A percentile compares a stretch with the other conserved stretches of the same genome.
These are phyloP conservation scores for Phodopus roborovskii DNA, from an alignment of 2,113 vertebrate species.

Conservation along the genomic window DNA sequence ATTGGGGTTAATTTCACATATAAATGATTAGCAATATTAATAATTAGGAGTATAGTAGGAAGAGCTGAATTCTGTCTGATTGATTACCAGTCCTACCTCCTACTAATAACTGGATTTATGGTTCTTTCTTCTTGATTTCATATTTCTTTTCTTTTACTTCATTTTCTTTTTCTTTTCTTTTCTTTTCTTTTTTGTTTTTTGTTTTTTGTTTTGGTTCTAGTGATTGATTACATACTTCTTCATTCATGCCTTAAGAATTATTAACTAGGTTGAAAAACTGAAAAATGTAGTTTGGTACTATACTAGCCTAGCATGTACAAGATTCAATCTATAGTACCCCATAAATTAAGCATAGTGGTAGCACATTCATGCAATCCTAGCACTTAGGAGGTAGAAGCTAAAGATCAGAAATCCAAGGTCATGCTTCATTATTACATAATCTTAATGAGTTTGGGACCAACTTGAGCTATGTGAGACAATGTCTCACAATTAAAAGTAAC, in stretches of 20 bases:
- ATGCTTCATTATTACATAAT: background rate
- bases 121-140: conserved; percentile 10
- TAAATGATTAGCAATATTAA: background rate
- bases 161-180: background rate
- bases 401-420: background rate
- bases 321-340: background rate
- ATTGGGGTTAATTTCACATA: background rate
- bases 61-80: background rate
- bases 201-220: too few species aligned
- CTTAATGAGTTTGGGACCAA: background rate
- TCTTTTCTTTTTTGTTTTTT: background rate
- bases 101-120: background rate
- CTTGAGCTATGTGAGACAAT: background rate
- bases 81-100: background rate
- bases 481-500: background rate
- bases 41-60: background rate
- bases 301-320: background rate
- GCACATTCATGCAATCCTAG: background rate
- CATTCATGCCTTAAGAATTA: conserved; percentile 15
- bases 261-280: background rate
- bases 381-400: background rate
- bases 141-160: background rate
- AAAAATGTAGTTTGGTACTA: background rate
- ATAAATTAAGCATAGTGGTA: background rate
- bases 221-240: background rate